phyloP scores from a whole-genome alignment of 2,113 vertebrate genomes.

The Xerus inauris region DNA sequence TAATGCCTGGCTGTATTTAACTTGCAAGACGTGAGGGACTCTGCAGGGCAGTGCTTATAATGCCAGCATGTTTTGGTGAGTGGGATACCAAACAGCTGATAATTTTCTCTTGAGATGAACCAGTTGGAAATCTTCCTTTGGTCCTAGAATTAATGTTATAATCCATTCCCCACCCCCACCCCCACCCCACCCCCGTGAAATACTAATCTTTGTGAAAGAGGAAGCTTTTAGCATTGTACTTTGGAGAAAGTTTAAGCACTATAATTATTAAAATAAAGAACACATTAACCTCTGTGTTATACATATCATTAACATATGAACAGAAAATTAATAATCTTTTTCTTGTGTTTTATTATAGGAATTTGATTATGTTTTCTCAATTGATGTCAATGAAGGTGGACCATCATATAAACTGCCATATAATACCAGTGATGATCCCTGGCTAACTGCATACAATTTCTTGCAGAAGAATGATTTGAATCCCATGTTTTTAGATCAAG shows the following conservation, averaged over 20 bases:
- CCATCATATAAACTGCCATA: constrained; percentile 97
- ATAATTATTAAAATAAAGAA: constrained; percentile 20
- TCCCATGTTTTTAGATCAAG: constrained; percentile 98
- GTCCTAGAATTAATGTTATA: neutral
- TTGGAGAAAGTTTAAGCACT: constrained; percentile 33
- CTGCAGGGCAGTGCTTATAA: neutral
- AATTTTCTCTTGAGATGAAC: neutral
- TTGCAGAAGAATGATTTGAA: constrained; percentile 96
- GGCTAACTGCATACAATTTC: constrained; percentile 97
- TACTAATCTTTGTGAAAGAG: neutral
- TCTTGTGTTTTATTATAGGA: constrained; percentile 89
- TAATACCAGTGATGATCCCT: constrained; percentile 95
- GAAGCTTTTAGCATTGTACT: constrained; percentile 2
- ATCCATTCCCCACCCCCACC: neutral
- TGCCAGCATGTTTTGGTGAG: neutral
- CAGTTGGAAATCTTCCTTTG: neutral
- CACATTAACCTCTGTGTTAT: neutral
- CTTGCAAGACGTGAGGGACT: neutral
- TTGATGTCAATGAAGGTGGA: constrained; percentile 96
- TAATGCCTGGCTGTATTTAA: constrained; percentile 19
- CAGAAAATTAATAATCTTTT: constrained; percentile 54
- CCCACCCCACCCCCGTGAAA: neutral
- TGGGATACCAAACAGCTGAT: neutral
- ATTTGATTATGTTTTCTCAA: constrained; percentile 98
- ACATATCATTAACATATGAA: neutral